Base-by-base conservation (phyloP, 2,888 invertebrate genomes). In the Hypsopygia costalis region DNA sequence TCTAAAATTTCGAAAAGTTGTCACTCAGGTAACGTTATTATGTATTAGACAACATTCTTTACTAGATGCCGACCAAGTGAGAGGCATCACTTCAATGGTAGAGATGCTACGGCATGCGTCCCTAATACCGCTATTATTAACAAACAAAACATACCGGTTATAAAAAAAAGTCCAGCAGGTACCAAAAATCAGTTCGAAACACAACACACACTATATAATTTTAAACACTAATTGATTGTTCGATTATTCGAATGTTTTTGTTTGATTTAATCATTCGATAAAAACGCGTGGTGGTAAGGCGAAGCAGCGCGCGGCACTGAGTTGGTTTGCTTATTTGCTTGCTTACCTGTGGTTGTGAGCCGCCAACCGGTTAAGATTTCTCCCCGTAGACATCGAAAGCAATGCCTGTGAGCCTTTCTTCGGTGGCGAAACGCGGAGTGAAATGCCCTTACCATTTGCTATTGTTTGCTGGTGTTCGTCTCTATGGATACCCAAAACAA, bases 341-440 rank as follows among this genome's bases (percentile, higher is more conserved):
- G 39, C 16, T 16, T 16, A 16, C 16, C 16, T 25, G 40, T 35
- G 43, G 40, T 52, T 55, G 48, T 51, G 58, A 21, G 25, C 2
- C 25, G 25, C 25, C 62, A 67, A 78, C 83, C 82, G 82, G 85
- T 83, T 63, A 70, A 76, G 86, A 86, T 87, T 87, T 87, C 87
- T 86, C 87, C 83, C 83, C 82, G 83, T 82, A 80, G 79, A 80
- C 85, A 85, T 75, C 81, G 86, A 85, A 87, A 86, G 82, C 85
- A 72, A 81, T 25, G 78, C 80, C 77, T 77, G 66, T 64, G 55
- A 69, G 68, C 81, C 82, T 85, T 86, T 86, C 85, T 81, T 86
- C 71, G 69, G 64, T 72, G 73, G 76, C 79, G 71, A 73, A 77
- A 78, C 72, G 71, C 69, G 68, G 66, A 52, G 64, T 55, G 60